Evolutionary conservation across 1,140 invertebrate genomes (phyloP), one percentile per base, ranked within the genome.

Genomic region (Penaeus indicus): DNA sequence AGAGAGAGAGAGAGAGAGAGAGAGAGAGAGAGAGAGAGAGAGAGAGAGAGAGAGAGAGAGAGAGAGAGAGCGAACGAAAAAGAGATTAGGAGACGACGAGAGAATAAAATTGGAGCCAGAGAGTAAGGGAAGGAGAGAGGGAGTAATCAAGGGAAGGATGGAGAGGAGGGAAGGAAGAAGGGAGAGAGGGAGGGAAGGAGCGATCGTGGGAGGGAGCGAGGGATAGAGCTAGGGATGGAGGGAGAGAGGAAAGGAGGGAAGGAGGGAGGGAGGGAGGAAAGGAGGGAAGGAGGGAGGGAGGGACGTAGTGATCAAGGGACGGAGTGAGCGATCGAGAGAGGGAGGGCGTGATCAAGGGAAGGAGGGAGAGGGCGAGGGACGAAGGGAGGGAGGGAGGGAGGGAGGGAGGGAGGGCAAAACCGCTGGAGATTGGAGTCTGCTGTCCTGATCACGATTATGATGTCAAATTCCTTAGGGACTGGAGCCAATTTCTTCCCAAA

Each of bases 401-500:
- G 38, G 47, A 81, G 42, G 54, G 54, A 61, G 79, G 61, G 54
- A 54, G n/a, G 60, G 42, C 11, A 22, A 60, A 8, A n/a, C 61
- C 11, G 19, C 42, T 16, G 81, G 62, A 38, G 63, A 60, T 64
- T 63, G 61, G 63, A 83, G 42, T 38, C 42, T 38, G n/a, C 42
- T 22, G 72, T 77, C 77, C 54, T 85, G 72, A 85, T 85, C 69
- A 77, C 75, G 84, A 85, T 78, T 67, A 83, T 83, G 81, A 38
- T 42, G 63, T 63, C 77, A 60, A n/a, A 47, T 25, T 78, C 75
- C 62, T 47, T 79, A 21, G 84, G 75, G 75, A 42, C 72, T 61
- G 63, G 61, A 78, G 75, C 84, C 84, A 86, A 85, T 85, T 77
- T 85, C 83, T 85, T 77, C 69, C 47, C 83, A 85, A 77, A 85